Conservation (phyloP, 2,113 vertebrate genomes). For the Accipiter virgatus region DNA sequence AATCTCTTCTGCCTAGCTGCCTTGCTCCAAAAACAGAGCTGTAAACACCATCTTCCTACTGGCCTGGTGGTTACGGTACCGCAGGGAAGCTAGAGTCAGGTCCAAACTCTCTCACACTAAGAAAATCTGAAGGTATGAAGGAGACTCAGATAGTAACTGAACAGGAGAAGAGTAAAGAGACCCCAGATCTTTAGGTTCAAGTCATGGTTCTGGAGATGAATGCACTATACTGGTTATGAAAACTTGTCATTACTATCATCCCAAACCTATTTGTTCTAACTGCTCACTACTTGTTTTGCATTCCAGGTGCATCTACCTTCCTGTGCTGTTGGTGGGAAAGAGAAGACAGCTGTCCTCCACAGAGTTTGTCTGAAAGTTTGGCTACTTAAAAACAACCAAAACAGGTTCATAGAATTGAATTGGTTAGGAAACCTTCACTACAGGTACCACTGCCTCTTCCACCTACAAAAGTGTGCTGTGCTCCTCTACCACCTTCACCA, state of each 20-base stretch:
- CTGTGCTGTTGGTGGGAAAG: too few relatives aligned
- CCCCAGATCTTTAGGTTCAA: background rate
- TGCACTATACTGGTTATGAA: background rate
- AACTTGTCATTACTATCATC: background rate
- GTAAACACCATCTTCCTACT: background rate
- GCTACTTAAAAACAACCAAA: background rate
- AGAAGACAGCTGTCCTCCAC: background rate
- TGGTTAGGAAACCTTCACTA: background rate
- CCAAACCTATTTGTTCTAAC: background rate
- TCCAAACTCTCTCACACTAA: background rate
- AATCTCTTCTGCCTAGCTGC: background rate
- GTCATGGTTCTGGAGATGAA: background rate
- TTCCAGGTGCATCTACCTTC: background rate
- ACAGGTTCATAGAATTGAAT: background rate
- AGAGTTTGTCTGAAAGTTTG: background rate
- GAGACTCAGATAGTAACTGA: background rate
- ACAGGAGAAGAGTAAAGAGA: background rate
- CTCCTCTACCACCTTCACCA: background rate
- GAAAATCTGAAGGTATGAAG: background rate
- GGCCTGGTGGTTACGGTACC: background rate
- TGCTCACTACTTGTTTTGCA: background rate
- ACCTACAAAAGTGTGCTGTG: background rate
- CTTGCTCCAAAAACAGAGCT: background rate
- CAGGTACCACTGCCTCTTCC: background rate
- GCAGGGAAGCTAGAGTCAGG: background rate